A percentile compares a stretch with the other conserved stretches of the same genome.
These are phyloP conservation scores for Punctoribates punctum DNA, from an alignment of 2,888 invertebrate genomes.

Conservation along the genomic window DNA sequence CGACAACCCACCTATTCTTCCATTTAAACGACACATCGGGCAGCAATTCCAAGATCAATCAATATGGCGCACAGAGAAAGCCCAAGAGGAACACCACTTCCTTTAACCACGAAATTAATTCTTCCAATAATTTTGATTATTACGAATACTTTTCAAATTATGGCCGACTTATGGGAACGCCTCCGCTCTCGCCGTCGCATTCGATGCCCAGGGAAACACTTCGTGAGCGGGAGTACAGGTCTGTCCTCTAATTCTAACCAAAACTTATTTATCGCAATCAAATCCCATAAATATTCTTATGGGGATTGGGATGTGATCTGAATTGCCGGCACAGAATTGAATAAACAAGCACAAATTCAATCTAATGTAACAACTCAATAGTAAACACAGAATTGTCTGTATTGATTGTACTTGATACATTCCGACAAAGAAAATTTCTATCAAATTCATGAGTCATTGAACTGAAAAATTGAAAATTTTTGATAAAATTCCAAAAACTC, in stretches of 20 bases:
- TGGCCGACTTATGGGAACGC: constrained; percentile 37
- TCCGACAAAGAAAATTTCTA: too few species aligned
- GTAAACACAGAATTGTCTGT: too few species aligned
- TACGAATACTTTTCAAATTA: constrained; percentile 45
- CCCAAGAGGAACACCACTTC: background rate
- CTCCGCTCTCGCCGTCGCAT: constrained; percentile 1
- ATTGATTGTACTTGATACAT: too few species aligned
- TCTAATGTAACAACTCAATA: too few species aligned
- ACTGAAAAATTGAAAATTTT: background rate
- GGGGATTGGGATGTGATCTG: too few species aligned
- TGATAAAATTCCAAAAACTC: background rate
- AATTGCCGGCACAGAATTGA: too few species aligned
- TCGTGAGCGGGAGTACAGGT: constrained; percentile 4
- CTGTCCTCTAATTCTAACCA: too few species aligned
- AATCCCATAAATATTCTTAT: too few species aligned
- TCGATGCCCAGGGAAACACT: background rate
- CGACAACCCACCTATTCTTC: constrained; percentile 45
- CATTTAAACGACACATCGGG: constrained; percentile 43
- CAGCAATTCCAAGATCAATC: constrained; percentile 15
- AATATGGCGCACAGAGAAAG: background rate
- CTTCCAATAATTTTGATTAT: constrained; percentile 41
- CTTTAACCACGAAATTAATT: background rate
- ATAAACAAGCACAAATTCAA: too few species aligned
- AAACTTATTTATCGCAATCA: too few species aligned
- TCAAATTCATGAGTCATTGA: background rate